Percentiles rank a stretch among this genome's conserved stretches.
phyloP scores from a whole-genome alignment of 2,888 invertebrate genomes.

The Odontocolon sp. region DNA sequence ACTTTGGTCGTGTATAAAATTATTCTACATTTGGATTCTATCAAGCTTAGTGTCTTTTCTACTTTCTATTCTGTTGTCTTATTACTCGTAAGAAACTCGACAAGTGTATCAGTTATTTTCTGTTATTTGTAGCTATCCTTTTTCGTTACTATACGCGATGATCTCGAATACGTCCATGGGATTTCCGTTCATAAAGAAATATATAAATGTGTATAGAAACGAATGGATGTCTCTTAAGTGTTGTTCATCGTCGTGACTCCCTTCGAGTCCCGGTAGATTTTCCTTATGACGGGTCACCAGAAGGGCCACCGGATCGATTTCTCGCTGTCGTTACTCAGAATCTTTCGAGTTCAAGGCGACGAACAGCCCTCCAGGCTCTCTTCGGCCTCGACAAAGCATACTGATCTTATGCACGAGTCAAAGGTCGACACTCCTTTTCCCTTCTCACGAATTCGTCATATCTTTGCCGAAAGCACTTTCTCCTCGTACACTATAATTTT shows the following conservation, averaged over 20 bases:
- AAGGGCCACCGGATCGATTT: constrained; percentile 30
- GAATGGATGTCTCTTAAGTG: constrained; percentile 33
- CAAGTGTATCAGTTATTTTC: no score
- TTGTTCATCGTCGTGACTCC: constrained; percentile 48
- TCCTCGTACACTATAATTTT: background rate
- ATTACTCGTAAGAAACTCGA: no score
- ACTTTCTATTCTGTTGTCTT: no score
- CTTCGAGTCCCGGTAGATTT: constrained; percentile 33
- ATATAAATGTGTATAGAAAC: no score
- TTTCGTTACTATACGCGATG: no score
- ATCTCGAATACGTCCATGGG: constrained; percentile 13
- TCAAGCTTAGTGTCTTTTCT: no score
- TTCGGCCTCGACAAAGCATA: background rate
- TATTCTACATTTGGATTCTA: no score
- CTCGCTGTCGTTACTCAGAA: constrained; percentile 27
- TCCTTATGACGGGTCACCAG: constrained; percentile 42
- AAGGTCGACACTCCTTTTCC: constrained; percentile 40
- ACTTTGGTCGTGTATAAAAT: no score
- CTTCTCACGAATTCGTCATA: constrained; percentile 53
- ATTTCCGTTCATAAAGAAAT: constrained; percentile 52
- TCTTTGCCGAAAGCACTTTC: constrained; percentile 34
- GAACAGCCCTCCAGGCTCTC: background rate
- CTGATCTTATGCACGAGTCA: background rate
- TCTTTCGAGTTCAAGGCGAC: constrained; percentile 9
- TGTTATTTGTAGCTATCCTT: no score